Percentiles rank a stretch among this genome's conserved stretches.
phyloP scores from a whole-genome alignment of 2,888 invertebrate species.

The Laspeyria flexula region DNA sequence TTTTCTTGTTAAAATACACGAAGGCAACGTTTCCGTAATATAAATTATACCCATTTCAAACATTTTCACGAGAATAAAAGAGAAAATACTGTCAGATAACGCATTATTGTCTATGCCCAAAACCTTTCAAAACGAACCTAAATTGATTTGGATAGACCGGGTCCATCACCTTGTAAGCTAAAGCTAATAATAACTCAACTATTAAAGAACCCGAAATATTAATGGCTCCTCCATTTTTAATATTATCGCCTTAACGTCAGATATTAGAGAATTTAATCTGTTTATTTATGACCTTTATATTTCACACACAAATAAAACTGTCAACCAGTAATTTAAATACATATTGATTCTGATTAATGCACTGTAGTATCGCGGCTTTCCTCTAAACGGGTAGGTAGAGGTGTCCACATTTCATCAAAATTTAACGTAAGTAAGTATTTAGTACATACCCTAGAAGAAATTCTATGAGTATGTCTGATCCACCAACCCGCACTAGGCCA shows the following conservation, averaged over 20 bases:
- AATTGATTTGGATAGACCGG: slow-evolving; percentile 65
- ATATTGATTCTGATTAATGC: too few relatives aligned
- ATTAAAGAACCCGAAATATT: slow-evolving; percentile 21
- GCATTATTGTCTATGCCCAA: slow-evolving; percentile 34
- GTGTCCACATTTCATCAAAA: too few relatives aligned
- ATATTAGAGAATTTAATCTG: slow-evolving; percentile 23
- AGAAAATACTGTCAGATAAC: slow-evolving; percentile 29
- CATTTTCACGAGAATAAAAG: slow-evolving; percentile 34
- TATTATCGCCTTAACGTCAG: slow-evolving; percentile 27
- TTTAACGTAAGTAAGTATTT: too few relatives aligned
- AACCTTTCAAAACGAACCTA: slow-evolving; percentile 52
- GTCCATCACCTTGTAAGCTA: slow-evolving; percentile 47
- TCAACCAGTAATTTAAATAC: slow-evolving; percentile 21
- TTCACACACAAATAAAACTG: slow-evolving; percentile 24
- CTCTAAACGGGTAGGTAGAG: too few relatives aligned
- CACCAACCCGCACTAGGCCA: too few relatives aligned
- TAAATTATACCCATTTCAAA: slow-evolving; percentile 34
- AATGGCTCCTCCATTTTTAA: slow-evolving; percentile 15
- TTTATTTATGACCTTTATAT: slow-evolving; percentile 33
- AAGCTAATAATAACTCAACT: slow-evolving; percentile 46
- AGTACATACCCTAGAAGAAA: too few relatives aligned
- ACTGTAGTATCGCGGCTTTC: too few relatives aligned
- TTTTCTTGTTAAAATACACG: too few relatives aligned
- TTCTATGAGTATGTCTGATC: too few relatives aligned
- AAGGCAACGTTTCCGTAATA: too few relatives aligned